Conservation (phyloP, 35 echinoderm and acorn worm species). For the Ptychodera flava region DNA sequence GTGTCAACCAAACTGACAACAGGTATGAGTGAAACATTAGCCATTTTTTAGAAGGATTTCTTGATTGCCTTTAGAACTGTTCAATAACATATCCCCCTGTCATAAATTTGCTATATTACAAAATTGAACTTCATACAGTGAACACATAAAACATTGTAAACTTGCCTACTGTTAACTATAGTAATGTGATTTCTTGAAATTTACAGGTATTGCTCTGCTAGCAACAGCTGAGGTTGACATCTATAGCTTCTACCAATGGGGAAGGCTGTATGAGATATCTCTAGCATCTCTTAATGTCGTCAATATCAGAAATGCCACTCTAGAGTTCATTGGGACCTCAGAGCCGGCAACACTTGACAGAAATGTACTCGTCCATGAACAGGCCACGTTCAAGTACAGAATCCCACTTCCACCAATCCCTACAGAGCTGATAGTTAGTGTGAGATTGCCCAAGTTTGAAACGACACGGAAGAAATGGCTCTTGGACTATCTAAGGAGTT, state of each 20-base stretch:
- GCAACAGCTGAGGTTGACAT: conserved; percentile 38
- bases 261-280: conserved; percentile 25
- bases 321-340: conserved; percentile 57
- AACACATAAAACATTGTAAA: no score
- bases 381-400: conserved; percentile 36
- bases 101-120: no score
- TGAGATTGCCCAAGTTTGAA: conserved; percentile 37
- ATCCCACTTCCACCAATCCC: conserved; percentile 66
- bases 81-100: no score
- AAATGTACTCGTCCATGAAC: conserved; percentile 51
- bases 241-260: conserved; percentile 77
- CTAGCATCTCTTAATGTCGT: conserved; percentile 53
- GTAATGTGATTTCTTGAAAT: no score
- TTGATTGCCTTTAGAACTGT: no score
- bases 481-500: conserved; percentile 6
- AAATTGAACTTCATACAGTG: no score
- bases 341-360: conserved; percentile 38
- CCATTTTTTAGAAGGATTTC: no score
- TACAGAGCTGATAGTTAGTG: conserved; percentile 27
- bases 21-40: conserved; percentile 24
- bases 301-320: conserved; percentile 69
- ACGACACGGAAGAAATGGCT: conserved; percentile 39
- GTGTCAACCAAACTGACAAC: conserved; percentile 61
- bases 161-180: no score
- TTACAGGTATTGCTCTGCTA: conserved; percentile 43